Evolutionary conservation across 2,113 vertebrate species (phyloP).

Genomic region (Lamprologus ornatipinnis): DNA sequence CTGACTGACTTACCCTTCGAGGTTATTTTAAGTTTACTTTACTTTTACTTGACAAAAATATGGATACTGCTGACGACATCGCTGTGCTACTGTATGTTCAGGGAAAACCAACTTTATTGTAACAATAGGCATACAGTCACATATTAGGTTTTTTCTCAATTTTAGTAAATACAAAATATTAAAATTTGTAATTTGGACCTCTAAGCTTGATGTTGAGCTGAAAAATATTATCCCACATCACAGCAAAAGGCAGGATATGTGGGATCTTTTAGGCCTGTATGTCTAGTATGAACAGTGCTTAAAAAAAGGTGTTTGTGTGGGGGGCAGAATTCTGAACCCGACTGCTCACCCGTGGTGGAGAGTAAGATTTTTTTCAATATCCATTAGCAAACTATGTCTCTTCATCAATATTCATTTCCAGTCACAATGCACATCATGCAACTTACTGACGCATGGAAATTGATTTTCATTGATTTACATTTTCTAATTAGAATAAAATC

Average conservation of each 20-base stretch:
- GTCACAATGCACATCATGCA: neutral
- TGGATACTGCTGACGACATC: neutral
- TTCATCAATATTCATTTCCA: neutral
- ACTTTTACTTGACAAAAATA: neutral
- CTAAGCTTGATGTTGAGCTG: neutral
- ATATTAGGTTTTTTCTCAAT: neutral
- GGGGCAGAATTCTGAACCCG: neutral
- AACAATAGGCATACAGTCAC: neutral
- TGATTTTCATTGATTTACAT: neutral
- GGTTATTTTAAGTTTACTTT: neutral
- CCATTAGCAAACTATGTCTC: neutral
- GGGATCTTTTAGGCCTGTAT: neutral
- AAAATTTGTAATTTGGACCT: neutral
- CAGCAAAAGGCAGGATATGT: neutral
- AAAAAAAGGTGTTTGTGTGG: neutral
- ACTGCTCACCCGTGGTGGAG: neutral
- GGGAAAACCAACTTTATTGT: neutral
- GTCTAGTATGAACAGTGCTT: neutral
- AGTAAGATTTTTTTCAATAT: neutral
- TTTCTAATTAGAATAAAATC: slow-evolving; percentile 13
- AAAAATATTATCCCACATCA: neutral
- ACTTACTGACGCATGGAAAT: neutral
- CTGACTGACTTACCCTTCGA: neutral
- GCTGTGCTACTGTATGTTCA: neutral
- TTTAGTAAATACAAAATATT: neutral